Base-by-base conservation (phyloP, 2,888 invertebrate genomes). In the Dicycla oo region DNA sequence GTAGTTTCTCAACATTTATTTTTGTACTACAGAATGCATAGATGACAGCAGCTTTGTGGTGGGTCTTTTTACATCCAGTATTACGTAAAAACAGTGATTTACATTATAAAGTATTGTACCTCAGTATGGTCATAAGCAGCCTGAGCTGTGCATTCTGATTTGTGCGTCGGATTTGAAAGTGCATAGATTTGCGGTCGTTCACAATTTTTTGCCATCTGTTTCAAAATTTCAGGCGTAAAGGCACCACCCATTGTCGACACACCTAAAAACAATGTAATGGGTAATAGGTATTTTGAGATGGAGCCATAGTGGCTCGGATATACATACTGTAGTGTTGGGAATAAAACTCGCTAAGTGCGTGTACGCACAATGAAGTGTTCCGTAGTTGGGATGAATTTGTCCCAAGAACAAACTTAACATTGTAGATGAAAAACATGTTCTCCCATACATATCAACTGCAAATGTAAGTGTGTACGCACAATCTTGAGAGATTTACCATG, bases 71-170 rank as follows among this genome's bases (percentile, higher is more conserved):
- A 61, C 45, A 30, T 1, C 45, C 15, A n/a, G 15, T 8, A 61
- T 15, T n/a, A 23, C 18, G 10, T 53, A 34, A n/a, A 34, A 26
- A 3, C 2, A 43, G n/a, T 26, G 23, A 51, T 15, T 30, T 40
- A 15, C 56, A 13, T 49, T 0, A n/a, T 13, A 26, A 45, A 60
- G 20, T 67, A 49, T 91, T 90, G 11, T 94, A 98, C 98, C 88
- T 99, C 97, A 2, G 99, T 99, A 87, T 97, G 90, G 4, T 96
- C 97, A 91, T 98, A 99, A 1, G 99, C 99, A 86, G 98, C 97
- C 88, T 99, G 98, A 7, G 99, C 98, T 0, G 99, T 99, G 92
- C 99, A 99, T 93, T 99, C 99, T 0, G 99, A 99, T 96, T 98
- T 98, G 89, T 97, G 97, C 0, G 99, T 99, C 6, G 99, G 99